A percentile compares a stretch with the other conserved stretches of the same genome.
phyloP scores from a whole-genome alignment of 2,113 vertebrate species.

The Heterochromis multidens region DNA sequence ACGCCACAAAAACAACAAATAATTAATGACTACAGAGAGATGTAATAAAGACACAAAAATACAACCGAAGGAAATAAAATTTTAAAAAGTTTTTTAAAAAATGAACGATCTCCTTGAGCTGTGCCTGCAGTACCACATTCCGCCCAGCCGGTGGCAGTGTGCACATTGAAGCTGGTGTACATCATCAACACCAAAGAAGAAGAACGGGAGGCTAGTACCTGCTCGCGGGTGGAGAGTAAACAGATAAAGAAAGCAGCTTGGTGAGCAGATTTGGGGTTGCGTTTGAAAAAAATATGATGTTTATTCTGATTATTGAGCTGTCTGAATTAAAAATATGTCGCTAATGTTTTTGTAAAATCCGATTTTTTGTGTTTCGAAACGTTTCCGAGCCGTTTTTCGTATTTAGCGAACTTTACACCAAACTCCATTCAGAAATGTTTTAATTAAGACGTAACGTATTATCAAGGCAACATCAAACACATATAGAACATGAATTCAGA shows the following conservation, averaged over 20 bases:
- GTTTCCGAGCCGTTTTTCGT: neutral
- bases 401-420: neutral
- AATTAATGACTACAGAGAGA: neutral
- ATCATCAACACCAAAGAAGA: neutral
- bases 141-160: neutral
- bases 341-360: neutral
- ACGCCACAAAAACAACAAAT: neutral
- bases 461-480: rapidly evolving
- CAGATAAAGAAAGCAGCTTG: neutral
- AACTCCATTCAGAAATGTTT: neutral
- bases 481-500: rapidly evolving
- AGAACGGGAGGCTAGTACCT: neutral
- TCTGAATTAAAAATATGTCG: neutral
- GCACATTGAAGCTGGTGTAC: rapidly evolving
- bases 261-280: neutral
- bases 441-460: neutral
- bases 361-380: neutral
- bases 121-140: neutral
- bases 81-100: neutral
- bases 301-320: rapidly evolving
- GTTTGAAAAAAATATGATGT: rapidly evolving
- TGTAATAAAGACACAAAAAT: neutral
- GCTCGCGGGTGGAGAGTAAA: neutral
- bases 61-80: rapidly evolving
- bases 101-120: too few relatives aligned